A percentile compares a stretch with the other conserved stretches of the same genome.
Evolutionary conservation across 1,140 invertebrate genomes (phyloP).

Genomic region (Apocrypta bakeri): DNA sequence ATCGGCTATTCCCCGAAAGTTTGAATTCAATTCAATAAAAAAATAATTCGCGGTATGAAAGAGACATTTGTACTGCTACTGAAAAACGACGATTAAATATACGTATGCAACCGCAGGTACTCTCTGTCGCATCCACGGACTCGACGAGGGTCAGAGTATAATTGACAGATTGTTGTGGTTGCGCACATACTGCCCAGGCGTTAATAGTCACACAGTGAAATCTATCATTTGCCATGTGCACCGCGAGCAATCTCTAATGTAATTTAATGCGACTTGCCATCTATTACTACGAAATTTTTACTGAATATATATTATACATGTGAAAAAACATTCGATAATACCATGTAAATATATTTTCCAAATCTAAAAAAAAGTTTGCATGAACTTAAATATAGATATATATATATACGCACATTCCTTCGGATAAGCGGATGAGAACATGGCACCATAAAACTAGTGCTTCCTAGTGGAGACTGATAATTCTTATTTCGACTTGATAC

Average conservation of each 20-base stretch:
- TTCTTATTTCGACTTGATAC: too few species aligned
- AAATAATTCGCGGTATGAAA: too few species aligned
- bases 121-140: neutral
- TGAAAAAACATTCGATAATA: too few species aligned
- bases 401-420: neutral
- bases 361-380: too few species aligned
- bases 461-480: neutral
- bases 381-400: too few species aligned
- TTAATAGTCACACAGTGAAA: conserved; percentile 11
- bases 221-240: conserved; percentile 25
- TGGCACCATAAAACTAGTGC: neutral
- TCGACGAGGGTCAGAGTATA: neutral
- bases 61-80: neutral
- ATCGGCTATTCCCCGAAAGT: too few species aligned
- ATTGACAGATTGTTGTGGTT: conserved; percentile 44
- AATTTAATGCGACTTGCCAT: too few species aligned
- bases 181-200: neutral
- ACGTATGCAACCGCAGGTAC: neutral
- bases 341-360: too few species aligned
- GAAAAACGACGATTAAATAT: neutral
- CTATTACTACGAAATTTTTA: too few species aligned
- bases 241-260: neutral
- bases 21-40: too few species aligned
- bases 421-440: neutral
- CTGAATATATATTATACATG: too few species aligned